Evolutionary conservation across 1,140 invertebrate genomes (phyloP), one percentile per base, ranked within the genome.

Genomic region (Ostrea denselamellosa): DNA sequence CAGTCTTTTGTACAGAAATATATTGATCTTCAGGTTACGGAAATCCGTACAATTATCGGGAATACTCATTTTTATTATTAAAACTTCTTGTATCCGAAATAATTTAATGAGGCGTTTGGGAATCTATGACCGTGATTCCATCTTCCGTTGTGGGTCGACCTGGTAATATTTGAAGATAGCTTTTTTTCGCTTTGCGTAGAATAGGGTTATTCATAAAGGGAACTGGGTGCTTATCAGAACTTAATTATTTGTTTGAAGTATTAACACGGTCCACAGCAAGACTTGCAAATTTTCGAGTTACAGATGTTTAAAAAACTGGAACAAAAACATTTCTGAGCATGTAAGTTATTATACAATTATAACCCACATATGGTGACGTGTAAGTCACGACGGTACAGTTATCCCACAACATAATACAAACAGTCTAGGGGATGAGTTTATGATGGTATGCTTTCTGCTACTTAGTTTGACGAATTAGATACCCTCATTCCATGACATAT

Each of bases 11-110:
- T 44, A 44, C 34, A 44, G 34, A 44, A 44, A 44, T 44, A 5
- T 44, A 44, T 44, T 12, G 54, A 56, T 56, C 9, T 8, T 56
- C 54, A 56, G 54, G 14, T 17, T 17, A 1, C 8, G 65, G 25
- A 68, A 68, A 68, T 68, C 65, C 25, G 65, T n/a, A 8, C 22
- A 22, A 25, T 68, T 25, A 68, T 68, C n/a, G n/a, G 65, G 19
- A 68, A 68, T 25, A 68, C 9, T 22, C 25, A 8, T 0, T 68
- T 58, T 68, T 68, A 22, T 25, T n/a, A 25, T 22, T 22, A 22
- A 25, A 25, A n/a, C 65, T n/a, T n/a, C 65, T 68, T 68, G 65
- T 25, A 22, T 68, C 65, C 65, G 54, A 68, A 68, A 25, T 68
- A 68, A 68, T 68, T 25, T 68, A 68, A 68, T 68, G 22, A 68